Conservation (phyloP, 2,113 vertebrate genomes). For the Axis porcinus region DNA sequence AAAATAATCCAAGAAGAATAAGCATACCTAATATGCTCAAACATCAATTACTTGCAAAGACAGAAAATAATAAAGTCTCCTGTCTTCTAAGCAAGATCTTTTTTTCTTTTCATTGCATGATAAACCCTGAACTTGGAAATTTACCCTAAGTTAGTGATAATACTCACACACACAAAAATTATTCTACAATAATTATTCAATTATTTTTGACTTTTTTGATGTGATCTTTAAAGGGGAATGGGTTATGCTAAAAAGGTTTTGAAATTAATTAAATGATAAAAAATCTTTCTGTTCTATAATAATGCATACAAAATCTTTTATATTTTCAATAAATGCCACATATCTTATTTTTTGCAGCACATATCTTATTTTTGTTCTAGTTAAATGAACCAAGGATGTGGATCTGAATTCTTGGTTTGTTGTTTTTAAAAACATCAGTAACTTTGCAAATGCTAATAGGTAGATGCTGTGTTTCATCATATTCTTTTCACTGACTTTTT, state of each 20-base stretch:
- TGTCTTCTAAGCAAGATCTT: neutral
- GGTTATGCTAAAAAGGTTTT: neutral
- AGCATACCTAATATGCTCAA: neutral
- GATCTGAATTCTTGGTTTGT: neutral
- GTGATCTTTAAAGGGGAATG: neutral
- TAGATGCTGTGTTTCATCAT: neutral
- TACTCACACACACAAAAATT: neutral
- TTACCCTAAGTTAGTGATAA: neutral
- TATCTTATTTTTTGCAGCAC: neutral
- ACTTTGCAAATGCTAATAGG: neutral
- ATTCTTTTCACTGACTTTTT: neutral
- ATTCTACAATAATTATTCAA: neutral
- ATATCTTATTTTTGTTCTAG: neutral
- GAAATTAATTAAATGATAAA: constrained; percentile 31
- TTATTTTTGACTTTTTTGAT: neutral
- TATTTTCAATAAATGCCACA: neutral
- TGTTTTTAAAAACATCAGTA: neutral
- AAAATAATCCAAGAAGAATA: neutral
- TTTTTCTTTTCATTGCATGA: neutral
- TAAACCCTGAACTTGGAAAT: neutral
- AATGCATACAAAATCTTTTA: neutral
- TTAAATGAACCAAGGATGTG: neutral
- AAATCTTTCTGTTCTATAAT: neutral
- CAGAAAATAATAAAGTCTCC: neutral
- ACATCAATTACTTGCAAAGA: neutral